Evolutionary conservation across 2,113 vertebrate species (phyloP).

Genomic region (Callopanchax toddi): DNA sequence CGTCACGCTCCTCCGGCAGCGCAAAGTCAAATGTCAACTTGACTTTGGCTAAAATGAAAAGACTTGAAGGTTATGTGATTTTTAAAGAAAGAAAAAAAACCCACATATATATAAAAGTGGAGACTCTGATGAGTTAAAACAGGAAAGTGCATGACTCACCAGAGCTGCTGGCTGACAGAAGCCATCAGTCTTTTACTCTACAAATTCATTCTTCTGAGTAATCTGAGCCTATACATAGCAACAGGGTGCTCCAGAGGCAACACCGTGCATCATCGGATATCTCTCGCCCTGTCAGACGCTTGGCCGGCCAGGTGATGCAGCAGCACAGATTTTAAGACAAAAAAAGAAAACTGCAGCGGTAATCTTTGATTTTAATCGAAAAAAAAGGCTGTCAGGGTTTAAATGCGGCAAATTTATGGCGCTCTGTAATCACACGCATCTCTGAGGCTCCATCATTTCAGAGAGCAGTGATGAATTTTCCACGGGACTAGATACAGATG

Average conservation of each 20-base stretch:
- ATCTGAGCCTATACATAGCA: slow-evolving; percentile 56
- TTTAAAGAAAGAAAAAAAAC: slow-evolving; percentile 3
- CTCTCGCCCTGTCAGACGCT: slow-evolving; percentile 45
- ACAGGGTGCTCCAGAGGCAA: slow-evolving; percentile 48
- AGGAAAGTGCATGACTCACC: slow-evolving; percentile 53
- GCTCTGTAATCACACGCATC: slow-evolving; percentile 50
- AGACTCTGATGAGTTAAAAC: slow-evolving; percentile 47
- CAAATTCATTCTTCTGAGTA: slow-evolving; percentile 44
- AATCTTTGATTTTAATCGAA: slow-evolving; percentile 67
- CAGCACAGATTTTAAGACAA: slow-evolving; percentile 58
- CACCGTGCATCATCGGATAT: slow-evolving; percentile 63
- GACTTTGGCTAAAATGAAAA: slow-evolving; percentile 6
- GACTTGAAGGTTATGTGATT: not conserved
- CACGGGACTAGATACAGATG: slow-evolving; percentile 4
- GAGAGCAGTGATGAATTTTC: slow-evolving; percentile 44
- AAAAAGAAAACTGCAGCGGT: slow-evolving; percentile 43
- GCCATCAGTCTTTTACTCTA: slow-evolving; percentile 55
- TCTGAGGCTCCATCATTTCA: slow-evolving; percentile 33
- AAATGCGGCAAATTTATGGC: slow-evolving; percentile 33
- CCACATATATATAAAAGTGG: slow-evolving; percentile 1
- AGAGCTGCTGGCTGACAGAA: slow-evolving; percentile 43
- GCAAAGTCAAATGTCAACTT: slow-evolving; percentile 43
- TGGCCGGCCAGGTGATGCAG: slow-evolving; percentile 48
- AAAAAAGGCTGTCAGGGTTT: slow-evolving; percentile 36
- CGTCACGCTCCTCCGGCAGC: slow-evolving; percentile 15